Evolutionary conservation across 64 coral and sea anemone genomes (phyloP).

Genomic region (Porites australiensis): DNA sequence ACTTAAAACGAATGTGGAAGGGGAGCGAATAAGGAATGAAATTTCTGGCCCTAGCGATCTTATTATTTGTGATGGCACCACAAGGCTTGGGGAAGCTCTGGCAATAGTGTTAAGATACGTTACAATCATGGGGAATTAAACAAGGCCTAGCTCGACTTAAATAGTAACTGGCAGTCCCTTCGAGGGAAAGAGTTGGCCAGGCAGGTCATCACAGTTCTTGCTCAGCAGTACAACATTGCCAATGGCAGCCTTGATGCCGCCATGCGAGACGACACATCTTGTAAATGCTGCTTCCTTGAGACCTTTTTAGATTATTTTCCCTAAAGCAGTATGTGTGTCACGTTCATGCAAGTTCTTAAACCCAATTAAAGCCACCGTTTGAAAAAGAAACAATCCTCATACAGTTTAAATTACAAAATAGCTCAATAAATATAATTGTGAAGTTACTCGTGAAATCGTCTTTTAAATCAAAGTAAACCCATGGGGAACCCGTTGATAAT

Average conservation of each 20-base stretch:
- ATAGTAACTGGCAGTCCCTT: conserved; percentile 58
- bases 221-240: conserved; percentile 51
- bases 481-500: no score
- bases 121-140: conserved; percentile 68
- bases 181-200: conserved; percentile 70
- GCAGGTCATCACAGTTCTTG: conserved; percentile 60
- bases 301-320: conserved; percentile 30
- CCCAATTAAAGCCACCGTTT: no score
- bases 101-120: conserved; percentile 66
- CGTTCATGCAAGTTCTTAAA: no score
- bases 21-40: conserved; percentile 58
- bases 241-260: conserved; percentile 36
- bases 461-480: no score
- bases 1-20: conserved; percentile 47
- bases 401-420: no score
- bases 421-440: no score
- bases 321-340: neutral
- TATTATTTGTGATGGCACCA: conserved; percentile 80
- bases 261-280: conserved; percentile 56
- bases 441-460: no score
- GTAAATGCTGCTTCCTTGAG: conserved; percentile 63
- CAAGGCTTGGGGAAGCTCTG: conserved; percentile 72
- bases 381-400: no score
- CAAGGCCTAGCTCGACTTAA: conserved; percentile 54
- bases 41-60: conserved; percentile 28